A percentile compares a stretch with the other conserved stretches of the same genome.
Conservation (phyloP, 2,113 vertebrate species). For the Alligator mississippiensis region DNA sequence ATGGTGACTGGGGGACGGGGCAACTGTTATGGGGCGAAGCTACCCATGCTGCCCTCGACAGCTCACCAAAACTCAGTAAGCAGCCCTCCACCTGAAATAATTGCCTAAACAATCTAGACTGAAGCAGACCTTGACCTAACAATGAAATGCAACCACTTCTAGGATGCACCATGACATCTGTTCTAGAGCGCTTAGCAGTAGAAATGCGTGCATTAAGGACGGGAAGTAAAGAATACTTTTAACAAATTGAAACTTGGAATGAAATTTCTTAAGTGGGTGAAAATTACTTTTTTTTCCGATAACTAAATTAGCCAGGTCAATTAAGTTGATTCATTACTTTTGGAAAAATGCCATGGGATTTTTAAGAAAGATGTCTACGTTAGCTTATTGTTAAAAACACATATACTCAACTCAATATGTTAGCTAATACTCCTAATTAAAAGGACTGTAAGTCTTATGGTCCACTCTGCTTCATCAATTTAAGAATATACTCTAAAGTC, state of each 20-base stretch:
- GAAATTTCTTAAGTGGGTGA: background rate
- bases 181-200: background rate
- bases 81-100: too few species aligned
- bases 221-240: background rate
- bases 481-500: background rate
- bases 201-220: fast-evolving
- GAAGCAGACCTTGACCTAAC: background rate
- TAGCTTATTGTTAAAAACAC: background rate
- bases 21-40: too few species aligned
- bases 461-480: background rate
- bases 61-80: too few species aligned
- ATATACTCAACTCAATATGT: background rate
- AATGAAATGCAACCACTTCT: background rate
- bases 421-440: background rate
- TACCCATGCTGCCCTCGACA: too few species aligned
- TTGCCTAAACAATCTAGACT: too few species aligned
- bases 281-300: background rate
- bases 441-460: background rate
- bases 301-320: background rate
- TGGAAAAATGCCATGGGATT: background rate
- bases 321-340: background rate
- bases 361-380: background rate
- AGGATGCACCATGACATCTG: background rate
- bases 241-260: background rate
- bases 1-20: too few species aligned